A percentile compares a stretch with the other conserved stretches of the same genome.
These are phyloP conservation scores for Rynchops niger DNA, from an alignment of 2,113 vertebrate species.

Conservation along the genomic window DNA sequence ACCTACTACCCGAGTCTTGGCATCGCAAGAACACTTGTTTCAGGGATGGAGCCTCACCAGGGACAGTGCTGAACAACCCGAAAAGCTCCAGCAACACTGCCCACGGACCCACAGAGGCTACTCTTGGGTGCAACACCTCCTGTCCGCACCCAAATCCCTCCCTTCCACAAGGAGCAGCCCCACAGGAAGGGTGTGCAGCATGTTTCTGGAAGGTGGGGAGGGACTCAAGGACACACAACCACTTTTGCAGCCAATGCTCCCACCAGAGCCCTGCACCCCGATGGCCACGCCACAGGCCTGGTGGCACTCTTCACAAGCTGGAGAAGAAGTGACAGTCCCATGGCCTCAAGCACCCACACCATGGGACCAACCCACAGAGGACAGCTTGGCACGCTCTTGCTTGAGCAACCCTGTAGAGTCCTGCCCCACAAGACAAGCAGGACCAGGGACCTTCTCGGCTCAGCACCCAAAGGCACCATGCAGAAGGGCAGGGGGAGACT, in stretches of 20 bases:
- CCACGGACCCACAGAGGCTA: background rate
- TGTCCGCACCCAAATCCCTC: background rate
- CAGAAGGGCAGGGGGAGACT: background rate
- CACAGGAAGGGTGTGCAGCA: accelerated
- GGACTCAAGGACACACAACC: background rate
- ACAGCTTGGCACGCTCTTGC: background rate
- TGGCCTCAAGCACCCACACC: background rate
- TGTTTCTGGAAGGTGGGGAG: background rate
- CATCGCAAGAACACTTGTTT: background rate
- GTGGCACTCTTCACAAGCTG: background rate
- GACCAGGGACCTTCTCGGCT: background rate
- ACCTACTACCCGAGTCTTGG: accelerated
- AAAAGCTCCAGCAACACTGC: background rate
- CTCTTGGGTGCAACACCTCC: background rate
- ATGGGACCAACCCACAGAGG: accelerated
- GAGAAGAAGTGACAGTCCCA: background rate
- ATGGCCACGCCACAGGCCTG: background rate
- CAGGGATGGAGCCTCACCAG: background rate
- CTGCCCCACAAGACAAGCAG: background rate
- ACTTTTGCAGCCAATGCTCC: background rate
- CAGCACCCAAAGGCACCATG: background rate
- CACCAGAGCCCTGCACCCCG: accelerated
- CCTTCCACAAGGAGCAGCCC: background rate
- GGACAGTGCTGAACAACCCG: accelerated
- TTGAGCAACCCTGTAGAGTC: background rate